Evolutionary conservation across 2,797 vertebrate species (phyloP), one percentile per base, ranked within the genome.

Genomic region (Anableps anableps): DNA sequence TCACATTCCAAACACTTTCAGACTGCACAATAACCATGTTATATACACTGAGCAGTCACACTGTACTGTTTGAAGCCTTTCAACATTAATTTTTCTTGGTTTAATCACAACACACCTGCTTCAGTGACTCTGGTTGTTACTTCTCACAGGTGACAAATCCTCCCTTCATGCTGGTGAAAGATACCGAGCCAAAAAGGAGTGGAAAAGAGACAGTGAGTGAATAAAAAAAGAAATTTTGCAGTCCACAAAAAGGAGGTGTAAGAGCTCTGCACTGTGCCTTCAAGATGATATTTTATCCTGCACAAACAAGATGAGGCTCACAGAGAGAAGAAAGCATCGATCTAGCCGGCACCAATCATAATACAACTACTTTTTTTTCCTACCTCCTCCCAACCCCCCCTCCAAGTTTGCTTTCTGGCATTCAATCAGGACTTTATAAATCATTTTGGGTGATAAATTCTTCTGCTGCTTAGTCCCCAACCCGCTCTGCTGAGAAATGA

Each of bases 381-480:
- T 3, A 0, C 1, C 3, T 11, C 23, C 21, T 0, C 34, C 10
- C n/a, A n/a, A n/a, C 10, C 36, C 19, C 36, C 8, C 36, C 81
- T 75, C 89, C 81, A 91, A 93, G 89, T 94, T 95, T 92, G 91
- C 93, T 91, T 92, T 91, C 92, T 91, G 91, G 89, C 91, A 91
- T 94, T 93, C 93, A 85, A 93, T 94, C 91, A 93, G 88, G 87
- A 90, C 88, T 93, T 93, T 92, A 92, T 94, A 91, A 92, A 95
- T 93, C 89, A 92, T 93, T 93, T 91, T 74, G 72, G 90, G 87
- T 92, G 91, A 93, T 86, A 88, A 93, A 94, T 93, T 83, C 88
- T 94, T 94, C 80, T 83, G 83, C 89, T 88, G 84, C 87, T 91
- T 85, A 75, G 79, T 83, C 78, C 66, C 77, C 47, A 41, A 55